A percentile compares a stretch with the other conserved stretches of the same genome.
phyloP scores from a whole-genome alignment of 2,888 invertebrate genomes.

The Congeria kusceri region DNA sequence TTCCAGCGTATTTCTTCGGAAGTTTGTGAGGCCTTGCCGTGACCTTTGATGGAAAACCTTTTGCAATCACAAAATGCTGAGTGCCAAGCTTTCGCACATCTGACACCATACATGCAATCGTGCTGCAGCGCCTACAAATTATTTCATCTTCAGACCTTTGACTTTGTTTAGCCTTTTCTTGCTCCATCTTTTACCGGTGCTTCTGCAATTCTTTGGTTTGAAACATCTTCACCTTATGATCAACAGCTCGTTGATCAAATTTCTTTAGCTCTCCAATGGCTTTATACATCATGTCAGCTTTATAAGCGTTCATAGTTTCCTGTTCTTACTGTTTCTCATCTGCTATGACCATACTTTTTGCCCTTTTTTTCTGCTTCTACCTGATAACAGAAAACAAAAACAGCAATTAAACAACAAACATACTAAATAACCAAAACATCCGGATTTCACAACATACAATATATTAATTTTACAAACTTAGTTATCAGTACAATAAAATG shows the following conservation, averaged over 20 bases:
- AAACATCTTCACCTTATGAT: neutral
- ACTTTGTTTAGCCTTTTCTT: neutral
- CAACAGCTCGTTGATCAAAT: neutral
- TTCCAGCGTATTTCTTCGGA: neutral
- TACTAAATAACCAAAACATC: too few species aligned
- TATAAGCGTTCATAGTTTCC: conserved; percentile 49
- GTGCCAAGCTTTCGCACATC: conserved; percentile 7
- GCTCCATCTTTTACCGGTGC: neutral
- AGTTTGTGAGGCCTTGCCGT: neutral
- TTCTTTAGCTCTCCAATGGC: conserved; percentile 35
- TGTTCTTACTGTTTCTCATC: conserved; percentile 29
- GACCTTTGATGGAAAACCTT: conserved; percentile 5
- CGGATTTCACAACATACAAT: too few species aligned
- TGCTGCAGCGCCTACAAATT: conserved; percentile 3
- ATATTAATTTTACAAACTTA: too few species aligned
- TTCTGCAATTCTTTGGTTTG: conserved; percentile 9
- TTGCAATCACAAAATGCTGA: conserved; percentile 1
- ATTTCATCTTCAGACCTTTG: conserved; percentile 2
- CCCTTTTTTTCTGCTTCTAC: conserved; percentile 59
- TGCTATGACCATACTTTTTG: conserved; percentile 37
- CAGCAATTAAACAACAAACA: too few species aligned
- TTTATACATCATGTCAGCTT: conserved; percentile 54
- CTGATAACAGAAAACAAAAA: too few species aligned
- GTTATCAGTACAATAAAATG: too few species aligned
- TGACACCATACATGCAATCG: neutral